A percentile compares a stretch with the other conserved stretches of the same genome.
Evolutionary conservation across 1,140 invertebrate genomes (phyloP).

Genomic region (Macrotrachela quadricornifera): DNA sequence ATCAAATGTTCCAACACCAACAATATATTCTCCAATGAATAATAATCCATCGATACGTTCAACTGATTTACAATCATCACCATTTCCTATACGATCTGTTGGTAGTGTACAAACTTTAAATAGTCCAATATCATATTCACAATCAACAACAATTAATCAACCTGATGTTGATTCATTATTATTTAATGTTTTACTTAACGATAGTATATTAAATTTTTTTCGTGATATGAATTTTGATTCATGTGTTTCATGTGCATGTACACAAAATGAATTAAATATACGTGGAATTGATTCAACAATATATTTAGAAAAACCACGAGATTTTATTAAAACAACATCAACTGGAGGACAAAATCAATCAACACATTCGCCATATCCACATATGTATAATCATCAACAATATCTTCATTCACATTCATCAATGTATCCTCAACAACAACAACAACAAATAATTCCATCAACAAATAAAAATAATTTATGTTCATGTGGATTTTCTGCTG

Average conservation of each 20-base stretch:
- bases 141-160: background rate
- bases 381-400: slow-evolving; percentile 11
- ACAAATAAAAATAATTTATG: slow-evolving; percentile 39
- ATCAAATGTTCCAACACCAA: background rate
- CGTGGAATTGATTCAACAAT: slow-evolving; percentile 11
- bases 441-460: slow-evolving; percentile 21
- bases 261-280: slow-evolving; percentile 42
- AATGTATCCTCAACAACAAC: slow-evolving; percentile 4
- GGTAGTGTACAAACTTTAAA: background rate
- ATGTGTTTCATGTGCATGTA: slow-evolving; percentile 87
- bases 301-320: slow-evolving; percentile 28
- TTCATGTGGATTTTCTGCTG: slow-evolving; percentile 81
- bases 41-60: too few species aligned
- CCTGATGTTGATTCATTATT: background rate
- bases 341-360: too few species aligned
- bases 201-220: slow-evolving; percentile 72
- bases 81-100: background rate
- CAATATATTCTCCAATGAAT: too few species aligned
- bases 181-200: slow-evolving; percentile 38
- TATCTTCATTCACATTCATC: background rate
- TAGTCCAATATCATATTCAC: background rate
- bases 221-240: slow-evolving; percentile 92
- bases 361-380: background rate
- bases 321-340: background rate
- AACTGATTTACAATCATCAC: background rate